Evolutionary conservation across 2,797 vertebrate species (phyloP).

Genomic region (Eremophila alpestris): DNA sequence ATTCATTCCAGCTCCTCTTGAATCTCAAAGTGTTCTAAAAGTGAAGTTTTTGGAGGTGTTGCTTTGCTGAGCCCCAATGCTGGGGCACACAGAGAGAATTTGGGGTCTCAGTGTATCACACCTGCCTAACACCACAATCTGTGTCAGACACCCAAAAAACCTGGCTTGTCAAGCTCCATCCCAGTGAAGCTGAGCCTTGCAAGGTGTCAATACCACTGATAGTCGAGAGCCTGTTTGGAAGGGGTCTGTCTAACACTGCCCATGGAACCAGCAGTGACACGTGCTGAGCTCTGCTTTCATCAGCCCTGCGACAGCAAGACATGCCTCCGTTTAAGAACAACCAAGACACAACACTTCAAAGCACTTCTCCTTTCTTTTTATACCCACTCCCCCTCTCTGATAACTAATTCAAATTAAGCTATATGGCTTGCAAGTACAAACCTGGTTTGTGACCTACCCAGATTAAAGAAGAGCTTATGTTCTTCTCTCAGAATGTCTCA

Average conservation of each 20-base stretch:
- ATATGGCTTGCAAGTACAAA: not conserved
- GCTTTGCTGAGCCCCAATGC: not conserved
- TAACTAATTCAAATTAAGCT: constrained; percentile 40
- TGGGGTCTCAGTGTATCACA: not conserved
- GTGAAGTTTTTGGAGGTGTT: not conserved
- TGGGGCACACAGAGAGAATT: not conserved
- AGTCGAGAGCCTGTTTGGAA: not conserved
- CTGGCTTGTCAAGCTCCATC: not conserved
- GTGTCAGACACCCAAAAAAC: not conserved
- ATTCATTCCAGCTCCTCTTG: not conserved
- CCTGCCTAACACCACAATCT: not conserved
- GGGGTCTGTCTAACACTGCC: not conserved
- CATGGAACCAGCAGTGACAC: not conserved
- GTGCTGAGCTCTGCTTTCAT: constrained; percentile 22
- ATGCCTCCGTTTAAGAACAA: not conserved
- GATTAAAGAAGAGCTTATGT: not conserved
- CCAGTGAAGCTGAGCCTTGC: not conserved
- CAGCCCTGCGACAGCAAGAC: constrained; percentile 27
- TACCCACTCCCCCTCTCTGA: not conserved
- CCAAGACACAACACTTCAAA: constrained; percentile 49
- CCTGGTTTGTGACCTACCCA: not conserved
- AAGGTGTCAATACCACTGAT: not conserved
- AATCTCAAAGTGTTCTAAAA: not conserved
- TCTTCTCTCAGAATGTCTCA: not conserved
- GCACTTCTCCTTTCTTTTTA: not conserved